These are phyloP conservation scores for Notospermus geniculatus DNA, from an alignment of 1,140 invertebrate species.

Conservation along the genomic window DNA sequence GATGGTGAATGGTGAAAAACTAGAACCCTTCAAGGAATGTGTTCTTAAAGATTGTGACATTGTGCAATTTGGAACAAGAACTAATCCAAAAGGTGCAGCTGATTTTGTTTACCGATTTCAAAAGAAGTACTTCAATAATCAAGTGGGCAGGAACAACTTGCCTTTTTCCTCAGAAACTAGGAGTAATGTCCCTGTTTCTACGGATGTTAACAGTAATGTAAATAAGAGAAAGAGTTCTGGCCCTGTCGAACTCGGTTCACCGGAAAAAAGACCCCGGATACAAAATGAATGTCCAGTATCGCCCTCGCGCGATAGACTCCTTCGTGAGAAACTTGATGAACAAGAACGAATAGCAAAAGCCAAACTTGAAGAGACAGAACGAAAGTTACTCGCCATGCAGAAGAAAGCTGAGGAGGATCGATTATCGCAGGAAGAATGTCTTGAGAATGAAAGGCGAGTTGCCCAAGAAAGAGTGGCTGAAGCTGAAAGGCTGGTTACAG, in stretches of 20 bases:
- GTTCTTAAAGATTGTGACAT: slow-evolving; percentile 39
- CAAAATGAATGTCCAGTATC: slow-evolving; percentile 14
- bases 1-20: slow-evolving; percentile 40
- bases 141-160: not conserved
- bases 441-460: no score
- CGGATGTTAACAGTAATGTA: not conserved
- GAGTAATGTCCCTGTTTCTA: not conserved
- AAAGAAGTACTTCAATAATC: slow-evolving; percentile 19
- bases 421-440: no score
- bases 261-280: not conserved
- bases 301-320: slow-evolving; percentile 29
- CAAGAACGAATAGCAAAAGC: slow-evolving; percentile 24
- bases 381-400: no score
- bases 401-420: no score
- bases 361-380: no score
- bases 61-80: slow-evolving; percentile 42
- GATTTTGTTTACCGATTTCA: slow-evolving; percentile 45
- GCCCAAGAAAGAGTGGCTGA: not conserved
- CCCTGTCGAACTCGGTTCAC: slow-evolving; percentile 1
- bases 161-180: not conserved
- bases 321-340: slow-evolving; percentile 27
- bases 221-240: slow-evolving; percentile 8
- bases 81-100: slow-evolving; percentile 24
- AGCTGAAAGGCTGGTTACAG: not conserved
- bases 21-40: slow-evolving; percentile 25